Evolutionary conservation across 1,140 invertebrate species (phyloP), one percentile per base, ranked within the genome.

Genomic region (Fopius arisanus): DNA sequence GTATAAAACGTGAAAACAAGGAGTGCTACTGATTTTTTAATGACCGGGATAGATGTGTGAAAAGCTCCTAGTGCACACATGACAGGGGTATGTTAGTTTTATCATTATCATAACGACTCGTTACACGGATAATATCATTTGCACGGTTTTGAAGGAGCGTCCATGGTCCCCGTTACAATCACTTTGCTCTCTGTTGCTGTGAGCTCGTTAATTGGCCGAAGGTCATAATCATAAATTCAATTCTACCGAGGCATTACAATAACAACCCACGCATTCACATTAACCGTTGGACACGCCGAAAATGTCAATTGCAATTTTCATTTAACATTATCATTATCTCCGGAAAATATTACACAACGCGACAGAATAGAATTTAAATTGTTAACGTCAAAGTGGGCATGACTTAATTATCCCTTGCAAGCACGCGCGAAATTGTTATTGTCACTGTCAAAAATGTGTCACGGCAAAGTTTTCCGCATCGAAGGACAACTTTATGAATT

Each of bases 151-250:
- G 21, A 59, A 21, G 54, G 23, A n/a, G 10, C 23, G 19, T 28
- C 54, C 6, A 23, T 59, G 21, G 9, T 59, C 54, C 54, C 21
- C 23, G 9, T 28, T 59, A 3, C 19, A 21, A 59, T 59, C 23
- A 26, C 54, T 26, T 59, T 28, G 23, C 54, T 59, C 54, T 59
- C 10, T 59, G 43, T 59, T 28, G 10, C 54, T 63, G 48, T 68
- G 67, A 71, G 62, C 54, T 54, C 67, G 76, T 72, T 84, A 84
- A 84, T 84, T 84, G 77, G 67, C 67, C 77, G 79, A 79, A 84
- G 83, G 83, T 80, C 82, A 81, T 80, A 84, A 81, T 81, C 80
- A 83, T 83, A 75, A 81, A 76, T 70, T 77, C 80, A 77, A 16
- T 33, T 65, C 4, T 28, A 59, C 7, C 21, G 19, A 59, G 23